Evolutionary conservation across 2,797 vertebrate genomes (phyloP).

Genomic region (Spinus olivaceus): DNA sequence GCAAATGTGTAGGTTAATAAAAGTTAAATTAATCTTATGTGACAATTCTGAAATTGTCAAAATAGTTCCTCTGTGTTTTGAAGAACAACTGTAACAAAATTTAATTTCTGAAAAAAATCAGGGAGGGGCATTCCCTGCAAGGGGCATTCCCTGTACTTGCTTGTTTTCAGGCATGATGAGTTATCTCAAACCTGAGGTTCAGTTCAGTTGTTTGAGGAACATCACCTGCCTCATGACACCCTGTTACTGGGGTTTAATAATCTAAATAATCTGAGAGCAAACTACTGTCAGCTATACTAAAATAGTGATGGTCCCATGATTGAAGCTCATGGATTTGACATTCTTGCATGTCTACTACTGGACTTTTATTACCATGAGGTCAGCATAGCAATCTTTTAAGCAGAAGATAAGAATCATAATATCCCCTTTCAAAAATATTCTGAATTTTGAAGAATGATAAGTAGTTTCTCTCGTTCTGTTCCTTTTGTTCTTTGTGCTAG

Average conservation of each 20-base stretch:
- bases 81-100: background rate
- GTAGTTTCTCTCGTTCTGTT: background rate
- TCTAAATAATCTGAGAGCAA: background rate
- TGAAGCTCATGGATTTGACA: background rate
- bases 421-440: background rate
- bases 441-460: background rate
- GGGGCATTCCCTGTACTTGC: background rate
- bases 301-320: rapidly evolving
- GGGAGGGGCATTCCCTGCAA: background rate
- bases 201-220: background rate
- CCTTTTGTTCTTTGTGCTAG: background rate
- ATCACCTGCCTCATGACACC: background rate
- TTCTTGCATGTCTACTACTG: background rate
- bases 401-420: background rate
- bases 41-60: background rate
- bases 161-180: background rate
- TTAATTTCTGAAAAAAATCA: background rate
- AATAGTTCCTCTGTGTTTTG: background rate
- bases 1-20: background rate
- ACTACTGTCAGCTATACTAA: background rate
- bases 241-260: background rate
- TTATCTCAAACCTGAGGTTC: background rate
- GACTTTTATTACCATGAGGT: background rate
- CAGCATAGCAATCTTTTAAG: background rate
- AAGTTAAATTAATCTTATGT: background rate